These are phyloP conservation scores for Caenorhabditis uteleia DNA, from an alignment of 2,888 invertebrate genomes.

Conservation along the genomic window DNA sequence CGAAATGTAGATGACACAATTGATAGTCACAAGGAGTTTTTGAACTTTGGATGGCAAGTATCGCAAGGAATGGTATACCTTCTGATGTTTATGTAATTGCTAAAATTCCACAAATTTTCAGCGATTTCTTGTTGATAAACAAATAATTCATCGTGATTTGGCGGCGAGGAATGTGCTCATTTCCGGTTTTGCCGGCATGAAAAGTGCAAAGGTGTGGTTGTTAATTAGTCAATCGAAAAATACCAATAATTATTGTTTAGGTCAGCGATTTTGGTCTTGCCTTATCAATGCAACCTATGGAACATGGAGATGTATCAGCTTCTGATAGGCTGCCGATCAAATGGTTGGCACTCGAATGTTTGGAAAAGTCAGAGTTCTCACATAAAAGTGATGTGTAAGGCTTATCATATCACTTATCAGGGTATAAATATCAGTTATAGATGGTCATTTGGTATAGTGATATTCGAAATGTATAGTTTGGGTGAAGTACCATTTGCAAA, in stretches of 20 bases:
- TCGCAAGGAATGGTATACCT: conserved; percentile 64
- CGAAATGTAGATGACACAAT: conserved; percentile 61
- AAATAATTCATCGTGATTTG: conserved; percentile 61
- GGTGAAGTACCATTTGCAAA: conserved; percentile 60
- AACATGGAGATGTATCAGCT: conserved; percentile 27
- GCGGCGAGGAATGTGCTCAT: conserved; percentile 65
- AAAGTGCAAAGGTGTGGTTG: conserved; percentile 55
- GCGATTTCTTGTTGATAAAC: conserved; percentile 39
- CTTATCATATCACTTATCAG: not conserved
- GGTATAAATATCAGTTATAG: conserved; percentile 19
- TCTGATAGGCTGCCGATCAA: conserved; percentile 61
- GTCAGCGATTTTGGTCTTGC: conserved; percentile 65
- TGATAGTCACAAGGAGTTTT: conserved; percentile 61
- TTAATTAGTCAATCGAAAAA: not conserved
- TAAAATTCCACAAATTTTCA: no score
- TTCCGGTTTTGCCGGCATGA: conserved; percentile 46
- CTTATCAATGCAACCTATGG: conserved; percentile 30
- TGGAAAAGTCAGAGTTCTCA: conserved; percentile 57
- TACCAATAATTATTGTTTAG: conserved; percentile 32
- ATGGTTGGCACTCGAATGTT: conserved; percentile 63
- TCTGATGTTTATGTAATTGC: no score
- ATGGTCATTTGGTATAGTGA: conserved; percentile 63
- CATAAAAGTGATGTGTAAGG: conserved; percentile 61
- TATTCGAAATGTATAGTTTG: conserved; percentile 66
- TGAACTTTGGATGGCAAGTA: conserved; percentile 66